Evolutionary conservation across 53 echinoderm and acorn worm species (phyloP).

Genomic region (Apostichopus leukothele): DNA sequence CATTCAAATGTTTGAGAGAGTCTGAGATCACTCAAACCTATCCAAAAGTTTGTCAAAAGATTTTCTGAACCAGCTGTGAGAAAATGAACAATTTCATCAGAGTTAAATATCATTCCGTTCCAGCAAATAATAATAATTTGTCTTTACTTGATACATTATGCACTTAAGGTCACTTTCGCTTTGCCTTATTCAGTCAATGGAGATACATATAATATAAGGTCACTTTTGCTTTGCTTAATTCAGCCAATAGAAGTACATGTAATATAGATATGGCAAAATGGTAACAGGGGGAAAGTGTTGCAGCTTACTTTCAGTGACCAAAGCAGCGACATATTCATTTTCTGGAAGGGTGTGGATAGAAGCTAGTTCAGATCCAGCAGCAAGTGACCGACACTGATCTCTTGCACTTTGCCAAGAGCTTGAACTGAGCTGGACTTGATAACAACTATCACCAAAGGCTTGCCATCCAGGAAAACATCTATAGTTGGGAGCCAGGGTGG

Average conservation of each 20-base stretch:
- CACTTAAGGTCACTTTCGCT: no score
- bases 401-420: conserved; percentile 57
- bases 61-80: not conserved
- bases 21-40: conserved; percentile 68
- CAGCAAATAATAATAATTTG: not conserved
- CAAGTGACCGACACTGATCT: conserved; percentile 49
- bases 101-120: not conserved
- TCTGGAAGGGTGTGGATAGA: conserved; percentile 65
- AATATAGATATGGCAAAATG: no score
- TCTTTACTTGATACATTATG: no score
- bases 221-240: no score
- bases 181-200: no score
- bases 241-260: no score
- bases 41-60: conserved; percentile 58
- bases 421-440: not conserved
- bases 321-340: conserved; percentile 50
- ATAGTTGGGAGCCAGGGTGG: conserved; percentile 43
- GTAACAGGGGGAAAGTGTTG: not conserved
- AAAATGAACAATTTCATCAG: no score
- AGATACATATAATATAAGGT: no score
- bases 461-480: conserved; percentile 52
- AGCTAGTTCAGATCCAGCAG: conserved; percentile 64
- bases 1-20: conserved; percentile 62
- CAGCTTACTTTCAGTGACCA: conserved; percentile 8
- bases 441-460: conserved; percentile 45